A percentile compares a stretch with the other conserved stretches of the same genome.
Evolutionary conservation across 2,888 invertebrate genomes (phyloP).

Genomic region (Coecobrya sp.): DNA sequence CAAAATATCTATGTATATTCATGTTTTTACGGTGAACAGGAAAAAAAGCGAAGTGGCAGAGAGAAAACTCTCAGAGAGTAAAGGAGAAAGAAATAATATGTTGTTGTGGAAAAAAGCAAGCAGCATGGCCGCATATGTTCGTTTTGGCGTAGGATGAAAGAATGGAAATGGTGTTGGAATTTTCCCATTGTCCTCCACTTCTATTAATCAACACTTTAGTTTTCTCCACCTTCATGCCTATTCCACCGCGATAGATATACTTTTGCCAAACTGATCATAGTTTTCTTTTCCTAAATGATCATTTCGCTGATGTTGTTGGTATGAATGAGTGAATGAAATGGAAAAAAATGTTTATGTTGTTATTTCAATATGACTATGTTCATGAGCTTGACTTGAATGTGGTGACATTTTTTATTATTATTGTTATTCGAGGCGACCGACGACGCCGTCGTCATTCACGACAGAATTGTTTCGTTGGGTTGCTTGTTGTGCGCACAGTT

Average conservation of each 20-base stretch:
- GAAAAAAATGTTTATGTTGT: background rate
- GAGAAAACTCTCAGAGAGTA: background rate
- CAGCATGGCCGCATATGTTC: background rate
- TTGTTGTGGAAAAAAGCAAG: background rate
- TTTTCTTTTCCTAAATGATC: background rate
- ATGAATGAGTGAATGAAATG: background rate
- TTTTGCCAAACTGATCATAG: constrained; percentile 18
- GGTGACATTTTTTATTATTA: constrained; percentile 10
- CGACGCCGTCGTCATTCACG: background rate
- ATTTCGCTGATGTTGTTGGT: background rate
- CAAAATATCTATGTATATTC: constrained; percentile 23
- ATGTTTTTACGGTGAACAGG: background rate
- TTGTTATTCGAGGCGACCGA: constrained; percentile 10
- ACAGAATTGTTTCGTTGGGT: background rate
- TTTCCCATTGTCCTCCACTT: background rate
- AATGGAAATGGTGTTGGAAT: constrained; percentile 30
- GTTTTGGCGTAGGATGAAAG: background rate
- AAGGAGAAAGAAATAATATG: background rate
- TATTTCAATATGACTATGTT: background rate
- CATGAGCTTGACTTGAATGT: background rate
- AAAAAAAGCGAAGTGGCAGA: background rate
- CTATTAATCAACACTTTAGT: constrained; percentile 15
- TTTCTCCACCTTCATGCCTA: background rate
- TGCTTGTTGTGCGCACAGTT: background rate
- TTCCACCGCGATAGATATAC: background rate